Conservation (phyloP, 2,113 vertebrate genomes). For the Podarcis raffonei region DNA sequence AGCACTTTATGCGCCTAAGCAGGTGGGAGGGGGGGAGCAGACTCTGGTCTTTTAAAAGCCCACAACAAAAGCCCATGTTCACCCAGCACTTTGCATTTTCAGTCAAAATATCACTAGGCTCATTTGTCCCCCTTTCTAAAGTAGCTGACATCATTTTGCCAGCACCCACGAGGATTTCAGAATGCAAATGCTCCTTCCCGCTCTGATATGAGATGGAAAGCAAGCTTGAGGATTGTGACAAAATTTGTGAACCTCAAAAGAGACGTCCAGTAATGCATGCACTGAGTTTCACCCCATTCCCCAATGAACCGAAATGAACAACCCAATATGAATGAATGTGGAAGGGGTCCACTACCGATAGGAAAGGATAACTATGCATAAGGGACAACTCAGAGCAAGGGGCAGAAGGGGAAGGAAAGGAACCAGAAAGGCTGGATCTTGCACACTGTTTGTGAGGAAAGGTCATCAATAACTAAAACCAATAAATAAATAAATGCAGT, state of each 20-base stretch:
- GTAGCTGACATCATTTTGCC: slow-evolving; percentile 32
- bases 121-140: not conserved
- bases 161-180: slow-evolving; percentile 17
- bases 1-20: not conserved
- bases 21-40: not conserved
- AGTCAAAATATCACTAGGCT: slow-evolving; percentile 14
- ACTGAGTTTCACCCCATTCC: no score
- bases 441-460: no score
- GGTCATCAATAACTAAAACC: no score
- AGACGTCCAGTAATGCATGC: not conserved
- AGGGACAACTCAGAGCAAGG: not conserved
- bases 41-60: not conserved
- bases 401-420: not conserved
- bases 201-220: not conserved
- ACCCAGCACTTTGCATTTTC: slow-evolving; percentile 7
- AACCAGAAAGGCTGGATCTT: no score
- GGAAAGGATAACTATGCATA: not conserved
- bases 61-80: not conserved
- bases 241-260: not conserved
- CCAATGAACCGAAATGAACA: no score
- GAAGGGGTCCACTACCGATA: not conserved
- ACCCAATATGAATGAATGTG: not conserved
- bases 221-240: not conserved
- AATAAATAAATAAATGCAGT: no score
- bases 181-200: slow-evolving; percentile 10